These are phyloP conservation scores for Brachypodius melanocephalos DNA, from an alignment of 2,113 vertebrate genomes.

Conservation along the genomic window DNA sequence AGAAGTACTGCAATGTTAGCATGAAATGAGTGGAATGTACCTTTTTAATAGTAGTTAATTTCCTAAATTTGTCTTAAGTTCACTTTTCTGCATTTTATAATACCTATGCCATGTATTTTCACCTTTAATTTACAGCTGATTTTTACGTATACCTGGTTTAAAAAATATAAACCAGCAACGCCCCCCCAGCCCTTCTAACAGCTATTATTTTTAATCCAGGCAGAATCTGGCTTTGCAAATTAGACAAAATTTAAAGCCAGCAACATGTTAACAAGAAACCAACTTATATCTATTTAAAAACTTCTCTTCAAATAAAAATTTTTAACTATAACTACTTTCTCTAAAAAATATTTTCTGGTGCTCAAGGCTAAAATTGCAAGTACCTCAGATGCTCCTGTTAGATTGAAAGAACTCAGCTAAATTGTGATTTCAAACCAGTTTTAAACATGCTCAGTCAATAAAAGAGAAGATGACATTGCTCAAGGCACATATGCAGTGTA, in stretches of 20 bases:
- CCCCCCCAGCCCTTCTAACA: fast-evolving
- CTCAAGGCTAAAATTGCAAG: not conserved
- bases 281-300: not conserved
- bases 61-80: not conserved
- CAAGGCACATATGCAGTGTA: not conserved
- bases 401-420: not conserved
- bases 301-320: not conserved
- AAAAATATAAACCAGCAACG: not conserved
- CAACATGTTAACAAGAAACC: not conserved
- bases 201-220: not conserved
- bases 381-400: not conserved
- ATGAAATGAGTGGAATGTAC: not conserved
- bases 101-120: not conserved
- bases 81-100: not conserved
- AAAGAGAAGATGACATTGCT: not conserved
- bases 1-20: not conserved
- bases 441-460: not conserved
- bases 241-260: not conserved
- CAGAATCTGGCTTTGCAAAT: not conserved
- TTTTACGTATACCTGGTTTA: not conserved
- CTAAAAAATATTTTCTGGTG: not conserved
- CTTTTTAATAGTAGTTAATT: not conserved
- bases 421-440: not conserved
- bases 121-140: not conserved
- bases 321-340: not conserved